phyloP scores from a whole-genome alignment of 2,113 vertebrate species.

The human region GRCh38 chr16:11542001-11542500 shows the following conservation, averaged over 20 bases:
- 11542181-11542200: not conserved
- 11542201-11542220: not conserved
- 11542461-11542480: not conserved
- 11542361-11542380: not conserved
- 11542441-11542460: not conserved
- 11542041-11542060: not conserved
- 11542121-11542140: not conserved
- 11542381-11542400: not conserved
- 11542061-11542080: not conserved
- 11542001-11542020: not conserved
- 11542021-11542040: not conserved
- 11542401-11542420: not conserved
- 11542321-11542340: not conserved
- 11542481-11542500: not conserved
- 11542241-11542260: not conserved
- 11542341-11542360: not conserved
- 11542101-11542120: not conserved
- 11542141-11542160: not conserved
- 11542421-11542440: not conserved
- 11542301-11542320: not conserved
- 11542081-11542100: not conserved
- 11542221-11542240: not conserved
- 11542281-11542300: not conserved
- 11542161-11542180: not conserved
- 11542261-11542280: not conserved